Evolutionary conservation across 2,797 vertebrate species (phyloP).

Genomic region (Lacerta agilis): DNA sequence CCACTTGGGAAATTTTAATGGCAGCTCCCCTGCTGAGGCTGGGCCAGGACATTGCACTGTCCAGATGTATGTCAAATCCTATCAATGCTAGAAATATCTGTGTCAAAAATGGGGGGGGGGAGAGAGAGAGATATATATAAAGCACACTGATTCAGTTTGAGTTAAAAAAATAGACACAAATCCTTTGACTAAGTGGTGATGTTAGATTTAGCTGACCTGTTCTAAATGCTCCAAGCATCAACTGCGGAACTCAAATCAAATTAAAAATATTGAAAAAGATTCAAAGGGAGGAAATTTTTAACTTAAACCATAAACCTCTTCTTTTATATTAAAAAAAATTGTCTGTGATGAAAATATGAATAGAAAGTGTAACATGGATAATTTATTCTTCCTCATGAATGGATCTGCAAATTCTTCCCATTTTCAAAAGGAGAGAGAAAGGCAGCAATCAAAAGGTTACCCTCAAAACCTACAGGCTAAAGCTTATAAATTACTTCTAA

Average conservation of each 20-base stretch:
- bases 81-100: background rate
- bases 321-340: slow-evolving; percentile 17
- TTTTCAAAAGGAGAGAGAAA: background rate
- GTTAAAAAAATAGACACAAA: background rate
- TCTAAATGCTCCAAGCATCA: background rate
- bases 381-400: slow-evolving; percentile 14
- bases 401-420: background rate
- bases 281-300: background rate
- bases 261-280: background rate
- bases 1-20: background rate
- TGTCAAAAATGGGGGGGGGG: background rate
- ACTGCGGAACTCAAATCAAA: slow-evolving; percentile 1
- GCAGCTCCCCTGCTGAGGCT: too few species aligned
- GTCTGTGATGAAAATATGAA: slow-evolving; percentile 15
- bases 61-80: background rate
- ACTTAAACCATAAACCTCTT: background rate
- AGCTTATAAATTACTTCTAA: slow-evolving; percentile 16
- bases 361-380: background rate
- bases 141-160: background rate
- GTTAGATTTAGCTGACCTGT: background rate
- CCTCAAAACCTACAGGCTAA: background rate
- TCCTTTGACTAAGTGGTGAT: background rate
- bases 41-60: background rate
- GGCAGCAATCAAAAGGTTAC: slow-evolving; percentile 2
- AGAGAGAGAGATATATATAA: background rate